Percentiles rank a stretch among this genome's conserved stretches.
These are phyloP conservation scores for Pseudomyrmex gracilis DNA, from an alignment of 1,140 invertebrate species.

Conservation along the genomic window DNA sequence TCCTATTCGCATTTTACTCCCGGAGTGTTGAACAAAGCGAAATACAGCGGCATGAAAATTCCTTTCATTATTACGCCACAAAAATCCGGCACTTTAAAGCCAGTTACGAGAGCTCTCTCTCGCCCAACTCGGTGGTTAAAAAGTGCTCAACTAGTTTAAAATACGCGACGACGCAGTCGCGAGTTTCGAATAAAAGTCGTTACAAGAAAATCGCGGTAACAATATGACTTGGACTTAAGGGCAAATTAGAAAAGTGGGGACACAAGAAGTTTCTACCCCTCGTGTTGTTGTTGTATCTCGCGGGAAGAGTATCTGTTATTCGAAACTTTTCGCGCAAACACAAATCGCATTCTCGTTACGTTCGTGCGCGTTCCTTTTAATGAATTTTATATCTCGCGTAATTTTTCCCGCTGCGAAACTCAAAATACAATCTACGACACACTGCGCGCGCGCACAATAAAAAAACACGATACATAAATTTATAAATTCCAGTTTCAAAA, in stretches of 20 bases:
- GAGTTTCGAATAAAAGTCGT: constrained; percentile 46
- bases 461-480: neutral
- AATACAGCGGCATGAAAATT: constrained; percentile 45
- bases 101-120: constrained; percentile 39
- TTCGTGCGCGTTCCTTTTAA: neutral
- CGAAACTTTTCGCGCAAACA: constrained; percentile 33
- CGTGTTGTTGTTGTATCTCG: neutral
- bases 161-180: constrained; percentile 15
- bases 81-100: constrained; percentile 53
- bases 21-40: constrained; percentile 42
- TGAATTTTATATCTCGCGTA: constrained; percentile 2
- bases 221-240: constrained; percentile 48
- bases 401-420: neutral
- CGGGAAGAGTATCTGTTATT: constrained; percentile 25
- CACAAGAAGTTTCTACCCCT: constrained; percentile 11
- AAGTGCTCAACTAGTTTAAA: constrained; percentile 53
- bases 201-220: constrained; percentile 51
- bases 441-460: too few relatives aligned
- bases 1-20: constrained; percentile 47
- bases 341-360: constrained; percentile 43
- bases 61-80: constrained; percentile 54
- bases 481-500: neutral
- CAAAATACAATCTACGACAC: neutral
- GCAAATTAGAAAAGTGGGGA: constrained; percentile 53
- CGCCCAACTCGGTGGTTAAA: constrained; percentile 49